These are phyloP conservation scores for Spisula subtruncata DNA, from an alignment of 2,888 invertebrate species.

Conservation along the genomic window DNA sequence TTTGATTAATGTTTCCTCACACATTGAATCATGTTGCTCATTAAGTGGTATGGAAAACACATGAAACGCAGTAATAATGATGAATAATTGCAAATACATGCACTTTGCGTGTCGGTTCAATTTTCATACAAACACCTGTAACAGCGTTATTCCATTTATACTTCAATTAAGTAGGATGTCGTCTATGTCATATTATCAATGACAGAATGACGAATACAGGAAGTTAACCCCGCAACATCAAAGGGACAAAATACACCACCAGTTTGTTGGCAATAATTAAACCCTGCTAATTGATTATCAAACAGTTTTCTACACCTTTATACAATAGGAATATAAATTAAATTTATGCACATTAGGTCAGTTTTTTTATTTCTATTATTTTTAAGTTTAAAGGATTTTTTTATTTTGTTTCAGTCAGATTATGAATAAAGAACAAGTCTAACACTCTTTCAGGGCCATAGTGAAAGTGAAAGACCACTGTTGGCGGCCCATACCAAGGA, in stretches of 20 bases:
- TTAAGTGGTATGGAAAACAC: not conserved
- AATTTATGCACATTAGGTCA: too few species aligned
- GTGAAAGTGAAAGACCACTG: too few species aligned
- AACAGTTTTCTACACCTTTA: not conserved
- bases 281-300: not conserved
- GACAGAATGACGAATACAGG: not conserved
- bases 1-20: too few species aligned
- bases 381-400: too few species aligned
- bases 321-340: too few species aligned
- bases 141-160: not conserved
- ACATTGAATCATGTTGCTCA: too few species aligned
- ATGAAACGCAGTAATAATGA: not conserved
- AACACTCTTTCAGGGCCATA: too few species aligned
- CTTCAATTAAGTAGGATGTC: not conserved
- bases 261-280: not conserved
- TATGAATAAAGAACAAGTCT: too few species aligned
- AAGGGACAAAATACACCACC: not conserved
- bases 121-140: not conserved
- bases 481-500: too few species aligned
- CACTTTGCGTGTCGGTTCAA: not conserved
- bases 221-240: not conserved
- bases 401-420: too few species aligned
- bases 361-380: too few species aligned
- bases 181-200: not conserved
- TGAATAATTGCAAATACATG: not conserved